Base-by-base conservation (phyloP, 1,140 invertebrate genomes). In the Drosophila ananassae region DNA sequence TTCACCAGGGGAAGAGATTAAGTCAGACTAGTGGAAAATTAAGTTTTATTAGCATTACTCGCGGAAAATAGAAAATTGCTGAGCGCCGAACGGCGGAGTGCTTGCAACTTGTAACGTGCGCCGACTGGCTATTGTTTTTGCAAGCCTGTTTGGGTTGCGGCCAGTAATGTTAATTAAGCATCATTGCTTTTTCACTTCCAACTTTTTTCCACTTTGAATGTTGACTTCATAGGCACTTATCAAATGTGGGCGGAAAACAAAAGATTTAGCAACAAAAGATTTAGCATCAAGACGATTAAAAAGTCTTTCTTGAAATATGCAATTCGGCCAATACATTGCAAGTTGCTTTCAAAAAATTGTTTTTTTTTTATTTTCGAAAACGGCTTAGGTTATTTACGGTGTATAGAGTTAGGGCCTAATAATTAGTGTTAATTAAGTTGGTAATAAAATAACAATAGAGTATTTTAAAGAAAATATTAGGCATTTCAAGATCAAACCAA, bases 11-110 rank as follows among this genome's bases (percentile, higher is more conserved):
- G 52, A 73, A 60, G 71, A 73, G 64, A 68, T 73, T 77, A 77
- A 87, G 89, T 76, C 90, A 73, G 77, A 78, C 77, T 81, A 74
- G 76, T 80, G 68, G 75, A 91, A 73, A 85, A 90, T 89, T 69
- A 89, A 91, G 77, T 83, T 84, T 90, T 89, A 87, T 87, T 90
- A 89, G 82, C 82, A 73, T 90, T 90, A 90, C 81, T 89, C 80
- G 87, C 79, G 81, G 77, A 87, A 83, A 84, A 90, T 90, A 83
- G 82, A 76, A 90, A 90, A 90, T 90, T 90, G 87, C 89, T 90
- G 87, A 63, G 71, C 60, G 50, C 77, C 77, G 71, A 56, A 28
- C 44, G 58, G 46, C 48, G 56, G 39, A 54, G 55, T 55, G 47
- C 28, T 47, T 48, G 28, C 61, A 62, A 78, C 51, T 57, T 54